These are phyloP conservation scores for Anguilla japonica DNA, from an alignment of 2,113 vertebrate genomes.

Conservation along the genomic window DNA sequence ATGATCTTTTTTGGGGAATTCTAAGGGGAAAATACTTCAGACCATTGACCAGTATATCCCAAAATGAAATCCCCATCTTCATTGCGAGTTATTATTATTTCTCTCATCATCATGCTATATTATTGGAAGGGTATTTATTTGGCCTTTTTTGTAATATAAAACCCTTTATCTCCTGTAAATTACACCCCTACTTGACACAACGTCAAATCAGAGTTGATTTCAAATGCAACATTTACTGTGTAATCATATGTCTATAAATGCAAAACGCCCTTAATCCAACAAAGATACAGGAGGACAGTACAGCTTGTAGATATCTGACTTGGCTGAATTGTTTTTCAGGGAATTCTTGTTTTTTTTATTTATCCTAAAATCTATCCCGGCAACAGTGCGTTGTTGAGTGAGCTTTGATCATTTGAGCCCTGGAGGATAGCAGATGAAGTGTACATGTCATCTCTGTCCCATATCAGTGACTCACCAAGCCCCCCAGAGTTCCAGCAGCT, in stretches of 20 bases:
- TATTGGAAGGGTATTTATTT: no score
- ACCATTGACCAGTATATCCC: no score
- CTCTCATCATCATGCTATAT: no score
- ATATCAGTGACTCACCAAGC: constrained; percentile 64
- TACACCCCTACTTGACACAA: no score
- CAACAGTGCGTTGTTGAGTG: constrained; percentile 31
- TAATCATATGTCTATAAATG: not conserved
- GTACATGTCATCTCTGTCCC: constrained; percentile 61
- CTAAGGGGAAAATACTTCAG: no score
- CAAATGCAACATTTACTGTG: not conserved
- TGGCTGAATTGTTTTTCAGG: not conserved
- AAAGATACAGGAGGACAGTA: not conserved
- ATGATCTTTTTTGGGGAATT: no score
- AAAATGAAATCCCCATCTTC: no score
- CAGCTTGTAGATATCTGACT: not conserved
- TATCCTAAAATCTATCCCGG: constrained; percentile 25
- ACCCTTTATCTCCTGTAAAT: no score
- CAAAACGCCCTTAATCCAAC: not conserved
- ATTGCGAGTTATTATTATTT: no score
- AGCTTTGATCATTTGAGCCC: constrained; percentile 46
- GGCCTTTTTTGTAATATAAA: no score
- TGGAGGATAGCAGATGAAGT: constrained; percentile 54
- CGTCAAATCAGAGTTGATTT: no score
- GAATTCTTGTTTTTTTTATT: constrained; percentile 26
- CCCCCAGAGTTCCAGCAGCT: constrained; percentile 54